Conservation (phyloP, 2,113 vertebrate species). For the Pteruthius melanotis region DNA sequence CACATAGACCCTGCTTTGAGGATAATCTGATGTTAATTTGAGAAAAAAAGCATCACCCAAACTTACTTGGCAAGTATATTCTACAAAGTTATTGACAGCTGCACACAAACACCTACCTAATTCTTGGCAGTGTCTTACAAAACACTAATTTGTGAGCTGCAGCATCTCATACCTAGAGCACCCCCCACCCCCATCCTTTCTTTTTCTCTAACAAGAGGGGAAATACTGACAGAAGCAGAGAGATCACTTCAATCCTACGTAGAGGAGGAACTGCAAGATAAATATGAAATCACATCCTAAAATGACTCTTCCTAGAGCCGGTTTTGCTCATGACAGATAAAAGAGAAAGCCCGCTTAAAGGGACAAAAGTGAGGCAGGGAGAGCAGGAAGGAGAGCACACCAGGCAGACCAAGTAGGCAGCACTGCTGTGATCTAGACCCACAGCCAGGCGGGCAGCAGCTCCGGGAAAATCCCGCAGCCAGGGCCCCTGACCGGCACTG, state of each 20-base stretch:
- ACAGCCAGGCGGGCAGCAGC: neutral
- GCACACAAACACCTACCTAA: neutral
- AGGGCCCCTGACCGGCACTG: neutral
- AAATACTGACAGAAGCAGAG: neutral
- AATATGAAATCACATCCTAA: neutral
- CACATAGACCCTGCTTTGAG: neutral
- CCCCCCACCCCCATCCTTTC: too few relatives aligned
- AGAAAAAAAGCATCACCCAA: neutral
- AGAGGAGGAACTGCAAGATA: neutral
- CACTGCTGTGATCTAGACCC: fast-evolving
- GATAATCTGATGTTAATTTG: neutral
- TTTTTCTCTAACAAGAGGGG: neutral
- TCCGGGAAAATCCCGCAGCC: fast-evolving
- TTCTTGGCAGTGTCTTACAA: neutral
- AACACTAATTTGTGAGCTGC: neutral
- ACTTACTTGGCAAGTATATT: neutral
- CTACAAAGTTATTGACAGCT: neutral
- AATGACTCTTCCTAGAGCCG: neutral
- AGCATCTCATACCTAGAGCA: neutral
- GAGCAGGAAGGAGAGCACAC: neutral
- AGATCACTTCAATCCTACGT: fast-evolving
- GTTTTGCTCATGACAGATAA: neutral
- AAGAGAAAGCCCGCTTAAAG: neutral
- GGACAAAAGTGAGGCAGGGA: neutral
- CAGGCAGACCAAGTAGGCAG: neutral